phyloP scores from a whole-genome alignment of 2,113 vertebrate species.

The Phycodurus eques region DNA sequence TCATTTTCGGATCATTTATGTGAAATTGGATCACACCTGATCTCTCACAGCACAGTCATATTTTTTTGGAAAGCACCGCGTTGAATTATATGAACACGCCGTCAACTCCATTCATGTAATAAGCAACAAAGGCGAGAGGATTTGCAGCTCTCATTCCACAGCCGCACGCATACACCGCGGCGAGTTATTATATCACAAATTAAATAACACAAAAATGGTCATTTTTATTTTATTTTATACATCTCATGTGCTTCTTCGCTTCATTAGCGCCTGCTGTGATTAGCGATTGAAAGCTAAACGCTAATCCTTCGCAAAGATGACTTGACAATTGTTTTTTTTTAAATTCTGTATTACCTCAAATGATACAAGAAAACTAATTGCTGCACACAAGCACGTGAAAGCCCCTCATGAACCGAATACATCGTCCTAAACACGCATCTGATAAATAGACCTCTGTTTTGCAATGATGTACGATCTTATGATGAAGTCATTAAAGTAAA shows the following conservation, averaged over 20 bases:
- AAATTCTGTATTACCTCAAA: constrained; percentile 26
- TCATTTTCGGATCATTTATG: too few relatives aligned
- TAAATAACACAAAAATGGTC: constrained; percentile 66
- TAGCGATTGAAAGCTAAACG: constrained; percentile 60
- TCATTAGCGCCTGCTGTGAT: constrained; percentile 63
- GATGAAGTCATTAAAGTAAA: constrained; percentile 25
- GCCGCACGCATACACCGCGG: constrained; percentile 26
- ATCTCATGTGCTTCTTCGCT: constrained; percentile 51
- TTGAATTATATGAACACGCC: neutral
- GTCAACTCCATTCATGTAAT: neutral
- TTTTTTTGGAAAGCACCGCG: neutral
- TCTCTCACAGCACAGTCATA: too few relatives aligned
- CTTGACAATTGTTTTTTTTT: constrained; percentile 46
- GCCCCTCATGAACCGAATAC: constrained; percentile 21
- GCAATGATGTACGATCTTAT: constrained; percentile 16
- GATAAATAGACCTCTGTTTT: constrained; percentile 31
- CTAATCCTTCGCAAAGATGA: constrained; percentile 40
- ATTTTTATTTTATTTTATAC: constrained; percentile 65
- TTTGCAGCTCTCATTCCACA: constrained; percentile 42
- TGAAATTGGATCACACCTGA: too few relatives aligned
- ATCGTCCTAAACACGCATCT: constrained; percentile 30
- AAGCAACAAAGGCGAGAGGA: neutral
- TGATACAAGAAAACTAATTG: constrained; percentile 61
- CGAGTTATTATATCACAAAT: constrained; percentile 56
- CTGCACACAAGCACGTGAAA: constrained; percentile 36